Conservation (phyloP, 2,113 vertebrate species). For the Anolis carolinensis region DNA sequence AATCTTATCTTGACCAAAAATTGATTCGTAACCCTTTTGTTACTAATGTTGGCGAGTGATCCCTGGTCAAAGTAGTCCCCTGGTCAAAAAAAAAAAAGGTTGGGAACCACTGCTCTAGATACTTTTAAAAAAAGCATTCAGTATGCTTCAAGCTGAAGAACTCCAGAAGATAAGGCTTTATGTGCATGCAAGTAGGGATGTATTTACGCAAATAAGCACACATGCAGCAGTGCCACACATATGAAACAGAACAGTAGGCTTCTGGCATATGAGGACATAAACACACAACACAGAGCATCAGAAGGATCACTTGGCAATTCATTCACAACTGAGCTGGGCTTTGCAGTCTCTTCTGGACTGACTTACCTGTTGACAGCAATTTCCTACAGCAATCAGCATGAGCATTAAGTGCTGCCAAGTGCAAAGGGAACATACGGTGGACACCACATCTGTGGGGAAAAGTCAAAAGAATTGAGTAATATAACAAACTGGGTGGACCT, state of each 20-base stretch:
- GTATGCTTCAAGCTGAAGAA: not conserved
- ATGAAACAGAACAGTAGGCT: conserved; percentile 45
- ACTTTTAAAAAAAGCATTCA: not conserved
- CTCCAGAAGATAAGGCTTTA: not conserved
- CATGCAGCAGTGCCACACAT: not conserved
- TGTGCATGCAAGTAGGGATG: conserved; percentile 39
- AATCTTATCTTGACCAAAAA: no score
- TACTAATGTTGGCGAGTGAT: no score
- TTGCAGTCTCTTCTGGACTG: not conserved
- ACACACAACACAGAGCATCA: conserved; percentile 18
- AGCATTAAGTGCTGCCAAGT: conserved; percentile 92
- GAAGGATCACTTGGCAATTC: conserved; percentile 11
- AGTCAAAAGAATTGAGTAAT: conserved; percentile 41
- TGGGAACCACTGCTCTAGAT: no score
- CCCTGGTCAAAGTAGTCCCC: no score
- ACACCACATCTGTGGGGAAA: conserved; percentile 84
- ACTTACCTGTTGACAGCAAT: conserved; percentile 92
- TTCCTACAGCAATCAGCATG: conserved; percentile 96
- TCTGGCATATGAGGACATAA: conserved; percentile 1
- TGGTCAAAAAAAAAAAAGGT: no score
- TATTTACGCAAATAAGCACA: not conserved
- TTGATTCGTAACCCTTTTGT: no score
- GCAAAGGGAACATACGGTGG: conserved; percentile 95
- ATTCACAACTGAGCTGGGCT: conserved; percentile 26
- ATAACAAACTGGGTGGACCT: not conserved